These are phyloP conservation scores for Andrena hattorfiana DNA, from an alignment of 2,888 invertebrate species.

Conservation along the genomic window DNA sequence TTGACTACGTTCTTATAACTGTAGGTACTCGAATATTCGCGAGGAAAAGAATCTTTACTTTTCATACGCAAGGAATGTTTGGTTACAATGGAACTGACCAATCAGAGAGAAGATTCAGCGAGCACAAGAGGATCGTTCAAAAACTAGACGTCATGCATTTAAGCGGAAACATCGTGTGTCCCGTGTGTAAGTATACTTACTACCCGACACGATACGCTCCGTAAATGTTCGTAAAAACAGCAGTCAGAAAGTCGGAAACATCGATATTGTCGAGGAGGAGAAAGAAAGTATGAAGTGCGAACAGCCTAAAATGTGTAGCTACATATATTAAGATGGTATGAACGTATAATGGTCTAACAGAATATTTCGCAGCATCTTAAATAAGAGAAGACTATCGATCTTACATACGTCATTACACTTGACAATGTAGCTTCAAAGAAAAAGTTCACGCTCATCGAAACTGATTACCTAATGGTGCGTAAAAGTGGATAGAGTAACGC, in stretches of 20 bases:
- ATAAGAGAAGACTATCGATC: constrained; percentile 34
- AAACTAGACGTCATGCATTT: constrained; percentile 14
- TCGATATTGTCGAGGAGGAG: background rate
- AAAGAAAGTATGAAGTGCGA: background rate
- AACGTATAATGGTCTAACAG: background rate
- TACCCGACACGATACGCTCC: background rate
- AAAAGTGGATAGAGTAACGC: constrained; percentile 11
- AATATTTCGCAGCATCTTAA: background rate
- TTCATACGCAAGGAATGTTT: background rate
- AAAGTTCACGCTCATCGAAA: constrained; percentile 28
- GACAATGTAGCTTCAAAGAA: constrained; percentile 35
- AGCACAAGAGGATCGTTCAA: constrained; percentile 8
- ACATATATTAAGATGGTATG: background rate
- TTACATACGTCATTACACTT: constrained; percentile 27
- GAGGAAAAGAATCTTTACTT: too few relatives aligned
- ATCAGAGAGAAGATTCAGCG: constrained; percentile 2
- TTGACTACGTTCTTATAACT: too few relatives aligned
- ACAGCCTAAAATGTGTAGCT: background rate
- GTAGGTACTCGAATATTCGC: too few relatives aligned
- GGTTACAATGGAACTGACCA: constrained; percentile 19
- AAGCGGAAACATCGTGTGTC: background rate
- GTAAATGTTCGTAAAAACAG: background rate
- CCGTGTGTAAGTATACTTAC: background rate
- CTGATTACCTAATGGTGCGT: constrained; percentile 33
- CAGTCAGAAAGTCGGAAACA: background rate